Conservation (phyloP, 2,797 vertebrate species). For the Halcyon leucocephala region DNA sequence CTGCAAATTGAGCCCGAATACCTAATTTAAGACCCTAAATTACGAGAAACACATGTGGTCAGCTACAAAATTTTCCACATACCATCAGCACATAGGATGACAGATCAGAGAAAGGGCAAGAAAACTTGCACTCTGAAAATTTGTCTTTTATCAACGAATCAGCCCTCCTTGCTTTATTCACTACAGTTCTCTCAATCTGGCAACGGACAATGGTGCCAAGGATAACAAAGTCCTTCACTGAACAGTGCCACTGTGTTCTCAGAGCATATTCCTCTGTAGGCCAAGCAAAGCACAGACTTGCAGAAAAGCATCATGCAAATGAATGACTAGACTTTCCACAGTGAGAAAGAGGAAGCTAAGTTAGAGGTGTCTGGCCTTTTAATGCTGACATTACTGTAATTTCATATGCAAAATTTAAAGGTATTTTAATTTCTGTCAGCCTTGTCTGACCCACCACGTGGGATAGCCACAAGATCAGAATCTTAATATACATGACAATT, state of each 20-base stretch:
- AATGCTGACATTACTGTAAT: neutral
- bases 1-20: neutral
- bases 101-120: neutral
- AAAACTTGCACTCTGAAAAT: neutral
- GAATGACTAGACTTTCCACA: neutral
- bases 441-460: neutral
- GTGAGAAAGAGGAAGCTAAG: neutral
- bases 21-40: neutral
- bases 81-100: neutral
- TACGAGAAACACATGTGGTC: neutral
- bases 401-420: neutral
- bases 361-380: neutral
- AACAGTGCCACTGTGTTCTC: neutral
- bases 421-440: neutral
- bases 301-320: neutral
- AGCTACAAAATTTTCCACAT: neutral
- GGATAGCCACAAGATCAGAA: neutral
- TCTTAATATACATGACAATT: conserved; percentile 14
- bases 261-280: neutral
- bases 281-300: neutral
- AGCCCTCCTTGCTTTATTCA: neutral
- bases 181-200: neutral
- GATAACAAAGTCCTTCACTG: neutral
- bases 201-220: neutral
- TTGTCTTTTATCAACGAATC: neutral